phyloP scores from a whole-genome alignment of 2,113 vertebrate species.

The Lepidothrix coronata region DNA sequence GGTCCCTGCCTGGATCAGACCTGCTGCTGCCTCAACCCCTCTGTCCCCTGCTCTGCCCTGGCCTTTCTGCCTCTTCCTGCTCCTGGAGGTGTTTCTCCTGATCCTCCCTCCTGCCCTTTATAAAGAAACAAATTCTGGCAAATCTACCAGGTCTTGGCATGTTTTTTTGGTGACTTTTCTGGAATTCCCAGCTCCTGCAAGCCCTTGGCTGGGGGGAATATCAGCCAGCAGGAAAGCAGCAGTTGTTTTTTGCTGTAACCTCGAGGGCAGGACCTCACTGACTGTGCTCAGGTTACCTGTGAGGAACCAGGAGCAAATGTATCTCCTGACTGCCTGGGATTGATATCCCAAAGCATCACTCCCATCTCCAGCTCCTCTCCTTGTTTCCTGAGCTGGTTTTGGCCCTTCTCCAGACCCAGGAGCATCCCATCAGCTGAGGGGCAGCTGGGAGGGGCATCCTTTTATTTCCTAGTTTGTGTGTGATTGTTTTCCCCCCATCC shows the following conservation, averaged over 20 bases:
- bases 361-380: background rate
- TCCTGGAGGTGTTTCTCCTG: accelerated
- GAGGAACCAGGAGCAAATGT: background rate
- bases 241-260: background rate
- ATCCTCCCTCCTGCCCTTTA: background rate
- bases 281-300: background rate
- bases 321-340: background rate
- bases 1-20: background rate
- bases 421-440: background rate
- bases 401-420: background rate
- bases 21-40: accelerated
- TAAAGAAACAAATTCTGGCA: background rate
- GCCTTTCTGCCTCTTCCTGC: background rate
- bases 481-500: accelerated
- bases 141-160: too few species aligned
- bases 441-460: background rate
- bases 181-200: background rate
- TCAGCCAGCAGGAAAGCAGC: background rate
- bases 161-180: background rate
- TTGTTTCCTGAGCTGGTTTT: background rate
- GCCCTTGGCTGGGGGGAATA: background rate
- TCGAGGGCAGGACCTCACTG: background rate
- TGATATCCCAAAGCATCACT: background rate
- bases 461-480: background rate
- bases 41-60: accelerated